Conservation (phyloP, 2,888 invertebrate genomes). For the Tenthredo amoena region DNA sequence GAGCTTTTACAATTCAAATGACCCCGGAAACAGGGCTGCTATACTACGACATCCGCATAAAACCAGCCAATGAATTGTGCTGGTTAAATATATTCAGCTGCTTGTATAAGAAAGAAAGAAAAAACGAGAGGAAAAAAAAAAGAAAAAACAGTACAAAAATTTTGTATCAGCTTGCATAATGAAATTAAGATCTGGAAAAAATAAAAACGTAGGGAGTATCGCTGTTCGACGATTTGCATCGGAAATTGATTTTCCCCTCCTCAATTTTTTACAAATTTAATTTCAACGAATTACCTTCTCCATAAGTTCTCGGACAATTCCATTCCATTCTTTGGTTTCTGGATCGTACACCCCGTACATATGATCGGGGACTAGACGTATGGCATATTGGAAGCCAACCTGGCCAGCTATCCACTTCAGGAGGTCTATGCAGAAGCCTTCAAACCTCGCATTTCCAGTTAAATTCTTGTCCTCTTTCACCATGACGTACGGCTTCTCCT, state of each 20-base stretch:
- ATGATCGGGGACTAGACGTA: slow-evolving; percentile 90
- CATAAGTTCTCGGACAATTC: slow-evolving; percentile 92
- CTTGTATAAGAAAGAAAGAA: slow-evolving; percentile 26
- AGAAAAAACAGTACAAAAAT: slow-evolving; percentile 53
- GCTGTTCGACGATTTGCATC: slow-evolving; percentile 57
- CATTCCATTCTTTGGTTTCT: slow-evolving; percentile 94
- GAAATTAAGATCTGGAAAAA: too few species aligned
- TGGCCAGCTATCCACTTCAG: slow-evolving; percentile 90
- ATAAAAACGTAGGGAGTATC: too few species aligned
- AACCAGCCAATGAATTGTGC: slow-evolving; percentile 63
- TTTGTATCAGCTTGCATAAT: slow-evolving; percentile 50
- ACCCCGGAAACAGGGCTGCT: slow-evolving; percentile 61
- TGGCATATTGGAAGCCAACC: slow-evolving; percentile 93
- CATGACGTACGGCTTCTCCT: slow-evolving; percentile 97
- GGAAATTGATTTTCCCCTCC: slow-evolving; percentile 58
- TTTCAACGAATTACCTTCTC: slow-evolving; percentile 83
- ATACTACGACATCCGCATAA: neutral
- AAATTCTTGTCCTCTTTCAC: slow-evolving; percentile 91
- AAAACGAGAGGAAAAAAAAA: slow-evolving; percentile 24
- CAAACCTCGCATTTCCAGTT: slow-evolving; percentile 92
- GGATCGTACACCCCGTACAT: slow-evolving; percentile 95
- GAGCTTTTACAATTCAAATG: slow-evolving; percentile 72
- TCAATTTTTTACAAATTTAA: neutral
- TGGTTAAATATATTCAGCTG: slow-evolving; percentile 57
- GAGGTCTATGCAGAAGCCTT: slow-evolving; percentile 95